These are phyloP conservation scores for Drosophila paramelanica DNA, from an alignment of 2,888 invertebrate species.

Conservation along the genomic window DNA sequence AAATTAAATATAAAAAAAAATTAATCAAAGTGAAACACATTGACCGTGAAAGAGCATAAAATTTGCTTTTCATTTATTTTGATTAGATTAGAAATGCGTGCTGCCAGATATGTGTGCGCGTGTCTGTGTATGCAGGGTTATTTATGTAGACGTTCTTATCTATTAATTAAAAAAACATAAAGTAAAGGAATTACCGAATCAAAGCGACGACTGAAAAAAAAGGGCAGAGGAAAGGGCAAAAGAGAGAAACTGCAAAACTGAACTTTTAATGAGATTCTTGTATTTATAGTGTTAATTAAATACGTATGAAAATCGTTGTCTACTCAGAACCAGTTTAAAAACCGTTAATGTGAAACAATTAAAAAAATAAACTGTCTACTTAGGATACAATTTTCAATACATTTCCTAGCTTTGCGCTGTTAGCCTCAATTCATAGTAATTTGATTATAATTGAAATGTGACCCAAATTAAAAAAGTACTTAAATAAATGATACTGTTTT, in stretches of 20 bases:
- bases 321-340: constrained; percentile 23
- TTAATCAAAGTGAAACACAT: constrained; percentile 55
- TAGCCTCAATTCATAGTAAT: too few relatives aligned
- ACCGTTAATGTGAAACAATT: too few relatives aligned
- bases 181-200: constrained; percentile 36
- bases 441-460: too few relatives aligned
- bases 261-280: constrained; percentile 35
- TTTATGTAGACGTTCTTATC: constrained; percentile 54
- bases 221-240: constrained; percentile 13
- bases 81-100: constrained; percentile 58
- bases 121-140: constrained; percentile 17
- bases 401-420: too few relatives aligned
- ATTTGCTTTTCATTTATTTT: constrained; percentile 34
- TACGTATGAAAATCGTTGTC: neutral
- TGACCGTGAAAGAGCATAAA: constrained; percentile 67
- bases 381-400: too few relatives aligned
- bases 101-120: neutral
- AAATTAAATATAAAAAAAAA: neutral
- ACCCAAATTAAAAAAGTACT: too few relatives aligned
- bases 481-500: too few relatives aligned
- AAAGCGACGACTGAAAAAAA: constrained; percentile 24
- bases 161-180: constrained; percentile 31
- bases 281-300: constrained; percentile 23
- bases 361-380: too few relatives aligned
- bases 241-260: constrained; percentile 21